Base-by-base conservation (phyloP, 1,140 invertebrate genomes). In the Popillia japonica region DNA sequence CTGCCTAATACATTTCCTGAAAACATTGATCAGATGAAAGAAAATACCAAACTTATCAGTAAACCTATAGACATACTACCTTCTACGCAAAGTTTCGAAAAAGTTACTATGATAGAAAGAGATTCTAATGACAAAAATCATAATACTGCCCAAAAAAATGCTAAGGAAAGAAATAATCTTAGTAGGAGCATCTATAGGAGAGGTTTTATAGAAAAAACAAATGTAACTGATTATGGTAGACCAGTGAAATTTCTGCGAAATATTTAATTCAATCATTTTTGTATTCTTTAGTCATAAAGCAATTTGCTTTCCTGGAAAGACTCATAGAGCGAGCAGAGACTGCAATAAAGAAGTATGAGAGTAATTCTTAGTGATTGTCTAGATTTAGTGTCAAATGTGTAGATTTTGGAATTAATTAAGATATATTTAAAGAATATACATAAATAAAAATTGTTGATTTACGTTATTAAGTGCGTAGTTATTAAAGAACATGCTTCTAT, bases 1-100 rank as follows among this genome's bases (percentile, higher is more conserved):
- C 76, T 86, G 68, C 84, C 84, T 17, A 79, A 79, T 40, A 84
- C 83, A 75, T 82, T 83, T 72, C 83, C 83, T 0, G 40, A 80
- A 61, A 76, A 80, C 55, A 20, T 77, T 75, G 64, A 23, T 68
- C 2, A 68, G 74, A 64, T 0, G 9, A 73, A 34, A 81, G 79
- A 40, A 44, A 77, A 41, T 59, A 41, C n/a, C 72, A 76, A 22
- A 27, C 22, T 68, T 22, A 68, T 68, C 2, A 20, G 41, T 74
- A 11, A 74, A 74, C 72, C 72, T 6, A 44, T 74, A 41, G 72
- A 74, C 20, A 1, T 74, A 17, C 72, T 74, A 44, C 34, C 40
- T 41, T 22, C 20, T 4, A 27, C 6, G 6, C 11, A 74, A 74
- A 40, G 0, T 10, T 23, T 34, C 22, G 11, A 14, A 23, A 68